Base-by-base conservation (phyloP, 2,797 vertebrate species). In the Gymnoscopelus microlampas region DNA sequence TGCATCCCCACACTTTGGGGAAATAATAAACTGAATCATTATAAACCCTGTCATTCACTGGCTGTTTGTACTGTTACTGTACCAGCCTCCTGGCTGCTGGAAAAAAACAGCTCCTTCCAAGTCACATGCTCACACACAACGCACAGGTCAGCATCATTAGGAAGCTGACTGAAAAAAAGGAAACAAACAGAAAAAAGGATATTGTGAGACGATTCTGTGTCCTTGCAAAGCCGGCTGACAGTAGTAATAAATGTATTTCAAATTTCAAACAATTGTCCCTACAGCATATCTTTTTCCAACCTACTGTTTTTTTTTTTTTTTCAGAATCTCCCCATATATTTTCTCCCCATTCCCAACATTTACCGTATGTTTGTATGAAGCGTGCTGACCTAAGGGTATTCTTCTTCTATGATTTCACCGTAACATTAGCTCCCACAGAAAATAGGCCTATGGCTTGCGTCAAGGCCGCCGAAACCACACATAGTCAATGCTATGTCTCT, bases 1-100 rank as follows among this genome's bases (percentile, higher is more conserved):
- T 50, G 83, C 50, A 86, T 77, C 55, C 55, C 81, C 7, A 74
- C 54, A 80, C 90, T 87, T 88, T 78, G 85, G 91, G 91, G 88
- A 92, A 89, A 90, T 90, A 88, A 91, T 92, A 91, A 92, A 91
- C 83, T 90, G 87, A 87, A 90, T 93, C 89, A 93, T 92, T 93
- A 93, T 85, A 87, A 91, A 85, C 84, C 82, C 87, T 91, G 90
- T 87, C 88, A 91, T 87, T 91, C 88, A 91, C 77, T 68, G 57
- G 84, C 81, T 86, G 82, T 89, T 87, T 84, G 84, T 74, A 44
- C 39, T 10, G 39, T 44, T 44, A 44, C 39, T 44, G 39, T 44
- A 82, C 61, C 73, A 68, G 74, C 66, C 50, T n/a, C 63, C 66
- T 26, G 74, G 65, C 77, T 73, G 71, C 85, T 86, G 89, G 68